phyloP scores from a whole-genome alignment of 2,888 invertebrate species.

The Macrophya annulata region DNA sequence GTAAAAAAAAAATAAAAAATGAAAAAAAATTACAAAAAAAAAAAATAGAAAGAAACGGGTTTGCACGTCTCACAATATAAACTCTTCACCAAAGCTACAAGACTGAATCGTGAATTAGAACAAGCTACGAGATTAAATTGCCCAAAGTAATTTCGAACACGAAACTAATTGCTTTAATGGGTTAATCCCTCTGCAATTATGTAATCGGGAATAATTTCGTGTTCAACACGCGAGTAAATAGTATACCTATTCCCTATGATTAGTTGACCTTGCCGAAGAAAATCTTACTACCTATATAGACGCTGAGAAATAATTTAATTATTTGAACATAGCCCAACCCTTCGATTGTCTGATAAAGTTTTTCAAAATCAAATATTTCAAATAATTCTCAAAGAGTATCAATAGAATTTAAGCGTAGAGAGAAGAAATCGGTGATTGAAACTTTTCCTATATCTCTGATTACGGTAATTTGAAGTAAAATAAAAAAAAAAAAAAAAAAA shows the following conservation, averaged over 20 bases:
- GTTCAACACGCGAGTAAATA: background rate
- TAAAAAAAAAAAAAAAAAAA: background rate
- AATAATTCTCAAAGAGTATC: background rate
- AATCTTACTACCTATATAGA: background rate
- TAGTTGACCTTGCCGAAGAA: background rate
- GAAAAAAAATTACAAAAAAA: background rate
- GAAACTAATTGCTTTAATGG: slow-evolving; percentile 58
- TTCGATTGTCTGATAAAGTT: background rate
- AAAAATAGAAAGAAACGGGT: background rate
- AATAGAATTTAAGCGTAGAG: background rate
- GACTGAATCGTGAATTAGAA: slow-evolving; percentile 51
- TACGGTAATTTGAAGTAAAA: slow-evolving; percentile 6
- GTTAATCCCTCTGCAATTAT: slow-evolving; percentile 57
- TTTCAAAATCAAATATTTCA: background rate
- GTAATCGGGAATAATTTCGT: slow-evolving; percentile 44
- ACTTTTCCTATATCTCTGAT: background rate
- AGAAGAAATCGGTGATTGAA: background rate
- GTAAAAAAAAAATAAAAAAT: slow-evolving; percentile 1
- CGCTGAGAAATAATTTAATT: too few species aligned
- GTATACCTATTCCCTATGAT: background rate
- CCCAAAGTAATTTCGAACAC: slow-evolving; percentile 52
- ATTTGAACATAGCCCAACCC: background rate
- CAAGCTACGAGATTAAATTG: slow-evolving; percentile 56
- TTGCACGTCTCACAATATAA: slow-evolving; percentile 23
- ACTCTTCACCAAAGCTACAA: background rate